These are phyloP conservation scores for Daktulosphaira vitifoliae DNA, from an alignment of 1,140 invertebrate species.

Conservation along the genomic window DNA sequence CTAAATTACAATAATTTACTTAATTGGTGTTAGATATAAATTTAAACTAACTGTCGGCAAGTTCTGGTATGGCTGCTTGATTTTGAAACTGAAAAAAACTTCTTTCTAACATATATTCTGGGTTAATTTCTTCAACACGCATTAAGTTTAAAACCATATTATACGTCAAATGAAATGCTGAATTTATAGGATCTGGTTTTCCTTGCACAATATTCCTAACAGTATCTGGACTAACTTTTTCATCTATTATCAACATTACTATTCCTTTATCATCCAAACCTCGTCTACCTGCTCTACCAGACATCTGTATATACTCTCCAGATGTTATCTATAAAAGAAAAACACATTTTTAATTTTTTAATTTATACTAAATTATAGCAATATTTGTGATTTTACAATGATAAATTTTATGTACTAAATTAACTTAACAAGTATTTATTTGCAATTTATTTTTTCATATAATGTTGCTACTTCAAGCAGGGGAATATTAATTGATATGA, in stretches of 20 bases:
- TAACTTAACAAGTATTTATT: too few species aligned
- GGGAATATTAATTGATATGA: too few species aligned
- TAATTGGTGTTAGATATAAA: too few species aligned
- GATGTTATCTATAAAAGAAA: constrained; percentile 66
- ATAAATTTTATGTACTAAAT: neutral
- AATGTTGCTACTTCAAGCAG: too few species aligned
- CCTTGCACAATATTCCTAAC: constrained; percentile 86
- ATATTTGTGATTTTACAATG: too few species aligned
- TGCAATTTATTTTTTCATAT: too few species aligned
- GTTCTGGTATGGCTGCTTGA: constrained; percentile 82
- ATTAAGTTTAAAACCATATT: constrained; percentile 99
- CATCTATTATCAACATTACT: constrained; percentile 97
- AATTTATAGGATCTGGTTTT: constrained; percentile 91
- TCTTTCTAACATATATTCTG: constrained; percentile 97
- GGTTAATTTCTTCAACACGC: constrained; percentile 97
- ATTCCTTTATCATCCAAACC: constrained; percentile 97
- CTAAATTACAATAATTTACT: too few species aligned
- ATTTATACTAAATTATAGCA: too few species aligned
- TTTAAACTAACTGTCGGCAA: constrained; percentile 69
- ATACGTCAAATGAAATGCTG: constrained; percentile 97
- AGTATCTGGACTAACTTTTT: constrained; percentile 80
- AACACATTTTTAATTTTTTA: too few species aligned
- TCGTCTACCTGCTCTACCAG: constrained; percentile 90
- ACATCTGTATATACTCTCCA: constrained; percentile 99
- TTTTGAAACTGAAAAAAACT: constrained; percentile 99